phyloP scores from a whole-genome alignment of 2,113 vertebrate genomes.

The Notothenia rossii region DNA sequence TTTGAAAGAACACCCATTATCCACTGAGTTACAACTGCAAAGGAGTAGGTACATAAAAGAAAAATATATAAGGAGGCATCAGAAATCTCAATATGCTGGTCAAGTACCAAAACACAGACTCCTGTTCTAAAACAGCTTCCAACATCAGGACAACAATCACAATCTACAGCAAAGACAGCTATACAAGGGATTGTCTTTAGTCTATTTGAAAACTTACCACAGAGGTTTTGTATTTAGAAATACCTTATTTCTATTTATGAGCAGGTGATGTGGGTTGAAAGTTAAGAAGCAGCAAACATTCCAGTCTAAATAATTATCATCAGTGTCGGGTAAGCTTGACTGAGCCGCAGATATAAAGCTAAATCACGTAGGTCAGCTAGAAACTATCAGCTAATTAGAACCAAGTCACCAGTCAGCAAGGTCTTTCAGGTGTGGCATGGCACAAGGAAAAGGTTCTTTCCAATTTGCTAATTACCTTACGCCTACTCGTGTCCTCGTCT shows the following conservation, averaged over 20 bases:
- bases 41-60: neutral
- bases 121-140: neutral
- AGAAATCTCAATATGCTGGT: neutral
- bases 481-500: slow-evolving; percentile 18
- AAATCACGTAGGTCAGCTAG: slow-evolving; percentile 36
- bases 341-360: slow-evolving; percentile 48
- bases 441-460: slow-evolving; percentile 22
- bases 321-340: slow-evolving; percentile 18
- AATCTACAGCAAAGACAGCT: neutral
- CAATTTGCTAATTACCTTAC: slow-evolving; percentile 42
- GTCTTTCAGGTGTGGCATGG: slow-evolving; percentile 45
- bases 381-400: slow-evolving; percentile 59
- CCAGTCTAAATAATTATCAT: slow-evolving; percentile 29
- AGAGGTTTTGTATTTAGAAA: neutral
- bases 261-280: neutral
- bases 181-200: neutral
- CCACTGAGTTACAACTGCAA: neutral
- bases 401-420: slow-evolving; percentile 44
- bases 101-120: neutral
- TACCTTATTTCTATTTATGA: neutral
- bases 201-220: neutral
- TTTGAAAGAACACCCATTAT: neutral
- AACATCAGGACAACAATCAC: neutral
- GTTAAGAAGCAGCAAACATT: slow-evolving; percentile 23
- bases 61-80: neutral